Conservation (phyloP, 1,140 invertebrate species). For the Andrena cerasifolii region DNA sequence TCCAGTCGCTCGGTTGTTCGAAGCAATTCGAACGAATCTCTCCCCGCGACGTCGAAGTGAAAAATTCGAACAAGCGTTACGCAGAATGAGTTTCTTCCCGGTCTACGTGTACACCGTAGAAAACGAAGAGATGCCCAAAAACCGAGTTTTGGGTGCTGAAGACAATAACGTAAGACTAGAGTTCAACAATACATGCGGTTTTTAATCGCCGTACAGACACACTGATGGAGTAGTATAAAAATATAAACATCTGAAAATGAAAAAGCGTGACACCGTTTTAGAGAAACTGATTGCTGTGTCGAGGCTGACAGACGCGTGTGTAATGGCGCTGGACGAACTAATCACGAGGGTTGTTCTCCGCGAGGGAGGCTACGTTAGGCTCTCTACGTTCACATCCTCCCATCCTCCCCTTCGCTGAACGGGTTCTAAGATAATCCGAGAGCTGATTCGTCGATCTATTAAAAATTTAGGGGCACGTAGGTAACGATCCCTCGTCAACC, state of each 20-base stretch:
- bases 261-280: constrained; percentile 60
- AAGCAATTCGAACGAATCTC: constrained; percentile 18
- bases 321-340: constrained; percentile 22
- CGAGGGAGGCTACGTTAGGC: constrained; percentile 20
- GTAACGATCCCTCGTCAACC: neutral
- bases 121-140: constrained; percentile 55
- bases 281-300: constrained; percentile 53
- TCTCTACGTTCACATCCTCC: neutral
- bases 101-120: constrained; percentile 44
- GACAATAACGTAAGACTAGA: constrained; percentile 80
- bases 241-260: constrained; percentile 80
- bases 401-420: neutral
- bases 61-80: constrained; percentile 21
- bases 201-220: constrained; percentile 72
- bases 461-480: constrained; percentile 31
- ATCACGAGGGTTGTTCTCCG: constrained; percentile 1
- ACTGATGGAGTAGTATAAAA: constrained; percentile 76
- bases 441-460: constrained; percentile 22
- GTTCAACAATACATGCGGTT: constrained; percentile 80
- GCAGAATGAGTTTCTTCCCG: constrained; percentile 24
- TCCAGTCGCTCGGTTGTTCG: neutral
- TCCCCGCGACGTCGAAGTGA: neutral
- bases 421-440: constrained; percentile 3
- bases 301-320: constrained; percentile 28
- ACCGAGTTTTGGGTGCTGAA: constrained; percentile 59